phyloP scores from a whole-genome alignment of 2,113 vertebrate species.

The Plecturocebus donacophilus region DNA sequence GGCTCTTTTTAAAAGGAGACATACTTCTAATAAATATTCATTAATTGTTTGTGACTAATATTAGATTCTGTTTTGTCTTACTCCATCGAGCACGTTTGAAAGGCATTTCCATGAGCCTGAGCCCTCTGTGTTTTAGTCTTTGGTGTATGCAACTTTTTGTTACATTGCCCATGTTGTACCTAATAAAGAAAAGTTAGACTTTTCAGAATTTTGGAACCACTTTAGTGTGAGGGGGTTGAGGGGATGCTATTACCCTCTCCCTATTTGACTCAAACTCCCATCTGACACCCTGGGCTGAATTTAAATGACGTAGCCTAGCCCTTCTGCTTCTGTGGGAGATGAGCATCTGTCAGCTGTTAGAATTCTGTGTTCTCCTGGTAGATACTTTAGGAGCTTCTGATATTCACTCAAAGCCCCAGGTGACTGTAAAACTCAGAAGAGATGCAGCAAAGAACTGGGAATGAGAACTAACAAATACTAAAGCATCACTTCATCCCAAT shows the following conservation, averaged over 20 bases:
- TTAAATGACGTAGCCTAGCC: constrained; percentile 11
- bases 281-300: constrained; percentile 67
- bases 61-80: background rate
- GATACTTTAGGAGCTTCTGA: constrained; percentile 53
- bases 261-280: constrained; percentile 31
- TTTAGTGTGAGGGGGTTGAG: constrained; percentile 32
- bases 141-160: background rate
- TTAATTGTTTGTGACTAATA: background rate
- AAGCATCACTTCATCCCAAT: background rate
- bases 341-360: constrained; percentile 53
- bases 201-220: constrained; percentile 39
- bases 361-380: constrained; percentile 71
- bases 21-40: background rate
- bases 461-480: background rate
- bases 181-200: constrained; percentile 29
- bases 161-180: background rate
- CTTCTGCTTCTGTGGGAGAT: background rate
- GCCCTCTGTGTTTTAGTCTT: background rate
- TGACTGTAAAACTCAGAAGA: background rate
- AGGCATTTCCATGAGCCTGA: constrained; percentile 19
- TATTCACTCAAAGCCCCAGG: constrained; percentile 17
- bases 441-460: background rate
- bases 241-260: constrained; percentile 32
- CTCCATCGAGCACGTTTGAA: background rate
- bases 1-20: background rate